These are phyloP conservation scores for Lumbricus terrestris DNA, from an alignment of 2,888 invertebrate species.

Conservation along the genomic window DNA sequence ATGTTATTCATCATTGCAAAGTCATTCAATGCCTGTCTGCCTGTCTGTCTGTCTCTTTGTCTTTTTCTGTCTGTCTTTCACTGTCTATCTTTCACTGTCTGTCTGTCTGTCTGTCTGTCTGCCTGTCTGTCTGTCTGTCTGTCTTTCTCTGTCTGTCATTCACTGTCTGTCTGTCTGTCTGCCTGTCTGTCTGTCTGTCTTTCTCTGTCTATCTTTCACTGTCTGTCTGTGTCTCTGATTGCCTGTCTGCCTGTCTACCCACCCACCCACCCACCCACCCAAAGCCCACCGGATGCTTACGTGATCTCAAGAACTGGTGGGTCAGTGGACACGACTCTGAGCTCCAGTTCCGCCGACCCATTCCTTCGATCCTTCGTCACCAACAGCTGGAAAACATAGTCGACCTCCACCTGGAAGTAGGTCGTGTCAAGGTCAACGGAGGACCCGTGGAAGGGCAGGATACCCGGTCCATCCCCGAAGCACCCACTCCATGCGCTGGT, in stretches of 20 bases:
- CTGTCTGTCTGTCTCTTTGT: no score
- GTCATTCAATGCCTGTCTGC: no score
- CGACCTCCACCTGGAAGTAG: not conserved
- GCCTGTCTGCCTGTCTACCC: not conserved
- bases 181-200: not conserved
- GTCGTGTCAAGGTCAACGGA: not conserved
- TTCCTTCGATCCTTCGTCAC: not conserved
- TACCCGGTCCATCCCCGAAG: slow-evolving; percentile 5
- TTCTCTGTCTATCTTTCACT: not conserved
- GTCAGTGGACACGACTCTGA: not conserved
- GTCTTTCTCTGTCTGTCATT: not conserved
- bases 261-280: no score
- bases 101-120: no score
- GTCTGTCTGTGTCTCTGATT: not conserved
- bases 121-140: not conserved
- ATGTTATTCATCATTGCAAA: no score
- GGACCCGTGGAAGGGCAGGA: not conserved
- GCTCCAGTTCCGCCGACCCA: not conserved
- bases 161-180: not conserved
- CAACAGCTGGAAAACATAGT: not conserved
- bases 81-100: no score
- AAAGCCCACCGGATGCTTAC: not conserved
- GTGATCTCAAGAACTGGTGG: not conserved
- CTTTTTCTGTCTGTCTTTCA: no score
- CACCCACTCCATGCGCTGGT: not conserved